Evolutionary conservation across 2,888 invertebrate species (phyloP).

Genomic region (Epinotia ramella): DNA sequence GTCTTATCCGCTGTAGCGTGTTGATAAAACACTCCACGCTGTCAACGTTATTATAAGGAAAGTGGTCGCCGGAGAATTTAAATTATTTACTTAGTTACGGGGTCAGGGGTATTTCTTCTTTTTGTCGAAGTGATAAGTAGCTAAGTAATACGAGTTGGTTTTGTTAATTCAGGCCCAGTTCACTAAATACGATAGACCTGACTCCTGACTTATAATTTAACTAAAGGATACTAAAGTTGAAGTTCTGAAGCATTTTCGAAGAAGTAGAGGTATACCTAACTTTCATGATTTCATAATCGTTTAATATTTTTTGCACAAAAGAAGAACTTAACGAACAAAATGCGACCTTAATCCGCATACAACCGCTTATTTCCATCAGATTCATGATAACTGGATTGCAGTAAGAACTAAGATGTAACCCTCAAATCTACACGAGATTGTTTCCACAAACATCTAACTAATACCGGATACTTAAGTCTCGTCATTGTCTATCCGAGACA

Average conservation of each 20-base stretch:
- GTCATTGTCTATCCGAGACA: conserved; percentile 22
- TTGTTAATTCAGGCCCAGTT: too few relatives aligned
- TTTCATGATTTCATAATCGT: too few relatives aligned
- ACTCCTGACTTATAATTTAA: too few relatives aligned
- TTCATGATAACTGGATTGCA: background rate
- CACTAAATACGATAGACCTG: too few relatives aligned
- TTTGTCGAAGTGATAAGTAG: background rate
- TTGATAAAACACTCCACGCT: conserved; percentile 48
- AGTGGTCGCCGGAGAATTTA: background rate
- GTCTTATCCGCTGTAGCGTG: conserved; percentile 46
- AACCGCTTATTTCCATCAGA: background rate
- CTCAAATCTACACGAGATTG: conserved; percentile 5
- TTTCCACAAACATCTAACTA: conserved; percentile 12
- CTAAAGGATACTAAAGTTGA: too few relatives aligned
- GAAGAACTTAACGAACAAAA: too few relatives aligned
- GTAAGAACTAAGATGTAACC: background rate
- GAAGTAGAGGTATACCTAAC: too few relatives aligned
- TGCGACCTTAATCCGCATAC: too few relatives aligned
- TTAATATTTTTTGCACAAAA: too few relatives aligned
- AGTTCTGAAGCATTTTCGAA: too few relatives aligned
- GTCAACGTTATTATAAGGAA: conserved; percentile 17
- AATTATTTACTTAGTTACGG: background rate
- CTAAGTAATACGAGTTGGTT: background rate
- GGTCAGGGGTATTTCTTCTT: background rate
- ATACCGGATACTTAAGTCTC: background rate